Evolutionary conservation across 2,113 vertebrate species (phyloP), one percentile per base, ranked within the genome.

Genomic region (Calcarius ornatus): DNA sequence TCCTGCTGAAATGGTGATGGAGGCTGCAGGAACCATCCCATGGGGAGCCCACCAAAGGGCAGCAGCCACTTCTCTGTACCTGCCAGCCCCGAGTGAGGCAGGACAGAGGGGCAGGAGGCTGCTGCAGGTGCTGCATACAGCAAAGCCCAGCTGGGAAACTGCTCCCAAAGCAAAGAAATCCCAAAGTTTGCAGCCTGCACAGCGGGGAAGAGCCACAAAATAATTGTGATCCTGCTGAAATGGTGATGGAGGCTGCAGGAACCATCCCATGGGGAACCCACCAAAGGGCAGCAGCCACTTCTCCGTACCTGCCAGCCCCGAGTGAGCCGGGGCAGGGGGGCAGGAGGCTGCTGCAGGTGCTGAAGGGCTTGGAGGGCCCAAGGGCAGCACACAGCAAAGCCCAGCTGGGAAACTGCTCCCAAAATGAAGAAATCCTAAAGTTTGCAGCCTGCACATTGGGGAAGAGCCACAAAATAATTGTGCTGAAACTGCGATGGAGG

Each of bases 1-100:
- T 11, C 0, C 0, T 5, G 53, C 30, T 27, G 68, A 12, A 33
- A 27, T 0, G 11, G 79, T 5, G 15, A n/a, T 1, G 1, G 71
- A 57, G 27, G 63, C 14, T 0, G 6, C 24, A 50, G 40, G 70
- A 60, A 53, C 17, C 38, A 5, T 16, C 3, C 77, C 59, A 9
- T 2, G 43, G 31, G 83, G 47, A 68, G 6, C 1, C 12, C 2
- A 2, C 4, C 11, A 5, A 57, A 45, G 45, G 63, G 19, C 81
- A 92, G n/a, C 66, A 45, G 31, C 4, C 40, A 0, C 60, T n/a
- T 9, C 43, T 31, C 18, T 8, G 10, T 0, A 1, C 54, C 59
- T 71, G 61, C n/a, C 3, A 0, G 25, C 24, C 59, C 80, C 7
- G 5, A 0, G 2, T 1, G 42, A 66, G 66, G 21, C 5, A 53